A percentile compares a stretch with the other conserved stretches of the same genome.
These are phyloP conservation scores for Dipodomys stephensi DNA, from an alignment of 2,113 vertebrate species.

Conservation along the genomic window DNA sequence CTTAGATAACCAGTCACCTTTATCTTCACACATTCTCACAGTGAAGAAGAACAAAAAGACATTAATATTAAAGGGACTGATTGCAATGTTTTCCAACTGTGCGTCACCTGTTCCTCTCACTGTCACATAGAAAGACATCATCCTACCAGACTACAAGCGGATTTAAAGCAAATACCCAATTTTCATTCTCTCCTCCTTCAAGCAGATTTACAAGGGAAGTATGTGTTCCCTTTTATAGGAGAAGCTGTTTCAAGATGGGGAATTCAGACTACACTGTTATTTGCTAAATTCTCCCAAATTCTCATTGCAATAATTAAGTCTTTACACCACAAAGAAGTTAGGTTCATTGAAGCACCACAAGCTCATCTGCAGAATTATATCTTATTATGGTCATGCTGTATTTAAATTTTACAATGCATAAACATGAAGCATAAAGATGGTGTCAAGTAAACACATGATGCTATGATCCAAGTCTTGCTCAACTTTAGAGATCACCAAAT, in stretches of 20 bases:
- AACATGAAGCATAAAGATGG: conserved; percentile 60
- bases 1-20: conserved; percentile 27
- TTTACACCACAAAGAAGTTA: conserved; percentile 28
- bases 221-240: neutral
- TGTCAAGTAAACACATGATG: conserved; percentile 55
- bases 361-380: conserved; percentile 28
- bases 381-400: conserved; percentile 13
- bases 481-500: conserved; percentile 31
- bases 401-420: conserved; percentile 52
- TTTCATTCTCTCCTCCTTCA: conserved; percentile 51
- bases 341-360: conserved; percentile 33
- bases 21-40: neutral
- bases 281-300: conserved; percentile 49
- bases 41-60: conserved; percentile 54
- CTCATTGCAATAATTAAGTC: conserved; percentile 60
- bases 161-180: conserved; percentile 63
- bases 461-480: neutral
- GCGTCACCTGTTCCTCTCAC: conserved; percentile 57
- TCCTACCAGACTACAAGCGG: conserved; percentile 45
- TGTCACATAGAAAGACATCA: conserved; percentile 57
- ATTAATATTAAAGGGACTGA: conserved; percentile 41
- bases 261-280: conserved; percentile 31
- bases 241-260: conserved; percentile 22
- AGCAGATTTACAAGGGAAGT: conserved; percentile 50
- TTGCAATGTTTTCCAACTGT: conserved; percentile 45